Percentiles rank a stretch among this genome's conserved stretches.
phyloP scores from a whole-genome alignment of 35 echinoderm and acorn worm genomes.

The Apostichopus japonicus region DNA sequence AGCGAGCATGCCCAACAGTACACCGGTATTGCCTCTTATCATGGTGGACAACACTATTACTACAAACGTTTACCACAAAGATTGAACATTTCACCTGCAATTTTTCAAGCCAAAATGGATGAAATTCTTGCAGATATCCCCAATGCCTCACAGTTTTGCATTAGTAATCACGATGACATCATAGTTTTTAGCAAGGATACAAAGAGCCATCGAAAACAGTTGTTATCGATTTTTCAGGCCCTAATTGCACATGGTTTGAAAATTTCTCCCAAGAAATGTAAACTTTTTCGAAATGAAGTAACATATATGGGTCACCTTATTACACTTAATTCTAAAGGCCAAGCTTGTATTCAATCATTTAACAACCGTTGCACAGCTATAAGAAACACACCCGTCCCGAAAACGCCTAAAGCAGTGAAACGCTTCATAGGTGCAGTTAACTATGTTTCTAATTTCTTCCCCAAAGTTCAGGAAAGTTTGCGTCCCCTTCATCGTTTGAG shows the following conservation, averaged over 20 bases:
- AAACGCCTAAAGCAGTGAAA: constrained; percentile 44
- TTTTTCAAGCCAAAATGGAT: constrained; percentile 63
- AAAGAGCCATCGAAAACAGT: neutral
- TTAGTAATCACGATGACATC: constrained; percentile 70
- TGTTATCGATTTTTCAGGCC: neutral
- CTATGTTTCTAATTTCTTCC: constrained; percentile 58
- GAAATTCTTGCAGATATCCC: constrained; percentile 43
- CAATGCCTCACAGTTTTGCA: constrained; percentile 35
- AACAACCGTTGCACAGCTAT: constrained; percentile 17
- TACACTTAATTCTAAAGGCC: neutral
- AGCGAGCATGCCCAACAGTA: constrained; percentile 1
- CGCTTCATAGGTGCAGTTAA: constrained; percentile 65
- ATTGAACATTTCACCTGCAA: constrained; percentile 31
- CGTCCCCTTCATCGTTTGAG: neutral
- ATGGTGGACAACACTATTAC: constrained; percentile 12
- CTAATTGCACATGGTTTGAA: constrained; percentile 39
- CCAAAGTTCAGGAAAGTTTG: constrained; percentile 51
- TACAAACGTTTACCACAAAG: constrained; percentile 21
- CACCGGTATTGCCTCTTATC: neutral
- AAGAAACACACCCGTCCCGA: neutral
- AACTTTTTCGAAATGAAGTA: constrained; percentile 44
- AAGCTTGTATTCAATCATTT: constrained; percentile 21
- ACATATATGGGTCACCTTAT: constrained; percentile 60
- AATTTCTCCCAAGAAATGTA: constrained; percentile 53
- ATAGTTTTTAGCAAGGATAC: constrained; percentile 55